These are phyloP conservation scores for Diadegma fenestrale DNA, from an alignment of 2,888 invertebrate species.

Conservation along the genomic window DNA sequence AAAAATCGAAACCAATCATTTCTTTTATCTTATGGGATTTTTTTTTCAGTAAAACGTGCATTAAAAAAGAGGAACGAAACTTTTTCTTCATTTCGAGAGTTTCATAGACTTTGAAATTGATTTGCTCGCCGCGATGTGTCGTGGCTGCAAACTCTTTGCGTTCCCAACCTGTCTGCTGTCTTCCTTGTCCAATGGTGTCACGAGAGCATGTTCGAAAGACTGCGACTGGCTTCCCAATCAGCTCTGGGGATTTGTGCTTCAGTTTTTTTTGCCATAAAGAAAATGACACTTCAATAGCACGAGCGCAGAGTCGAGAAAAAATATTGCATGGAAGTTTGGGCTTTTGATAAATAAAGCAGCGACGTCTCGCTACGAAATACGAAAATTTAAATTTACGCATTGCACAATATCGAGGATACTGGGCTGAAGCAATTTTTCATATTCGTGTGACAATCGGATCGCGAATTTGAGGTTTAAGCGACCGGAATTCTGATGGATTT, in stretches of 20 bases:
- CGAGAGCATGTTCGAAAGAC: constrained; percentile 60
- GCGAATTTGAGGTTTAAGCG: constrained; percentile 15
- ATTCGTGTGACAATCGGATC: neutral
- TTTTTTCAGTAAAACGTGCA: too few relatives aligned
- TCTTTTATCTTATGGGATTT: too few relatives aligned
- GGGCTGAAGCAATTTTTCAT: constrained; percentile 22
- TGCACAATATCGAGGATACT: neutral
- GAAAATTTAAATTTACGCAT: neutral
- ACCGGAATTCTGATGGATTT: neutral
- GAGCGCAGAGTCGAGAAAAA: neutral
- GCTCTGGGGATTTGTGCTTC: constrained; percentile 56
- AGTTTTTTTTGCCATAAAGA: constrained; percentile 21
- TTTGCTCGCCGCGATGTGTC: constrained; percentile 17
- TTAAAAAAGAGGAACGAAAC: neutral
- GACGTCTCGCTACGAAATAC: neutral
- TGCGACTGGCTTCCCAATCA: constrained; percentile 65
- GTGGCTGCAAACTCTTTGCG: constrained; percentile 14
- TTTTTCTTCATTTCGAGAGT: neutral
- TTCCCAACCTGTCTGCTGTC: constrained; percentile 10
- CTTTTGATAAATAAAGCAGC: neutral
- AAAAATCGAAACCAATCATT: neutral
- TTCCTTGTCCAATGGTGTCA: constrained; percentile 60
- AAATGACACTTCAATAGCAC: neutral
- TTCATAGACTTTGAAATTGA: neutral
- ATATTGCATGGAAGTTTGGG: neutral